Conservation (phyloP, 2,113 vertebrate genomes). For the Tautogolabrus adspersus region DNA sequence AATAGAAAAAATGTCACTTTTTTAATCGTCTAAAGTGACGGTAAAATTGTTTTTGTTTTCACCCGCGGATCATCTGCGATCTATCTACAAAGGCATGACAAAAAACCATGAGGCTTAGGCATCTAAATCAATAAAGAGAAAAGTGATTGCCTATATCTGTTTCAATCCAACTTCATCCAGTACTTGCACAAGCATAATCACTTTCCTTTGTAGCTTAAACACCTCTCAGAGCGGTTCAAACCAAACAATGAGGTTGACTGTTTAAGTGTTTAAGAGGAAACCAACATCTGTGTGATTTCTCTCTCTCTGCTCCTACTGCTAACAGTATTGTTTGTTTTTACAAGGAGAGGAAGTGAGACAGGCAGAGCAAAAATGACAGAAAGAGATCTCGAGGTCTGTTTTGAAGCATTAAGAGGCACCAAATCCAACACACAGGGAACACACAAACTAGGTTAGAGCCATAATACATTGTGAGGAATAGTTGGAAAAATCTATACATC, state of each 20-base stretch:
- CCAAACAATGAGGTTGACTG: conserved; percentile 21
- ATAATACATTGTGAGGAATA: conserved; percentile 31
- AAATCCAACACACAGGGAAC: conserved; percentile 48
- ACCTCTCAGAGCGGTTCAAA: conserved; percentile 44
- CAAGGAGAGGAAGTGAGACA: conserved; percentile 26
- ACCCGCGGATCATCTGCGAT: conserved; percentile 60
- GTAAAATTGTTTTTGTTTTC: conserved; percentile 70
- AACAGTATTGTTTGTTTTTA: neutral
- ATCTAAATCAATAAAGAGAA: conserved; percentile 84
- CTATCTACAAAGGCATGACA: conserved; percentile 79
- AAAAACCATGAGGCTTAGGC: conserved; percentile 76
- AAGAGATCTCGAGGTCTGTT: conserved; percentile 65
- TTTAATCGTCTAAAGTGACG: conserved; percentile 71
- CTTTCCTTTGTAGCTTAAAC: conserved; percentile 56
- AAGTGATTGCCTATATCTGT: conserved; percentile 81
- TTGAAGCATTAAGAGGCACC: conserved; percentile 71
- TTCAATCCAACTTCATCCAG: conserved; percentile 58
- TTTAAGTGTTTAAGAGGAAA: conserved; percentile 20
- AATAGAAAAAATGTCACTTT: conserved; percentile 81
- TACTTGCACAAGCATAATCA: conserved; percentile 57
- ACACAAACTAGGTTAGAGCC: conserved; percentile 31
- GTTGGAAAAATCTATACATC: conserved; percentile 16
- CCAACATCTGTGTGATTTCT: conserved; percentile 26
- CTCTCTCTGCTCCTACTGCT: conserved; percentile 30
- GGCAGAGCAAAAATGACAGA: conserved; percentile 1